A percentile compares a stretch with the other conserved stretches of the same genome.
Evolutionary conservation across 2,113 vertebrate species (phyloP).

Genomic region (Physeter macrocephalus): DNA sequence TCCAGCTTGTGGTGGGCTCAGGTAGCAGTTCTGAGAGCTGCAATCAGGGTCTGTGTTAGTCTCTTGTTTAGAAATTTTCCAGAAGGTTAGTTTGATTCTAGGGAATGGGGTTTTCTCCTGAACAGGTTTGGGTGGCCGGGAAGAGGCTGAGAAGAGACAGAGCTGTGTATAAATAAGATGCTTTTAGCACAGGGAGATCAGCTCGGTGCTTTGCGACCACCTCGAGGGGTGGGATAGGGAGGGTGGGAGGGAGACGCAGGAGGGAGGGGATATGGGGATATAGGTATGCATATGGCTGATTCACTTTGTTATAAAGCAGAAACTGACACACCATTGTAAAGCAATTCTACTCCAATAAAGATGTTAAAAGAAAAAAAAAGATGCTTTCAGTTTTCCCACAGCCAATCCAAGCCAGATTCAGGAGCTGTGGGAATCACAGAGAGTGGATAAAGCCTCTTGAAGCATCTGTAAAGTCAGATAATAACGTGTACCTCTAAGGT

Average conservation of each 20-base stretch:
- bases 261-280: too few species aligned
- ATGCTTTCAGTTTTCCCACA: neutral
- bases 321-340: too few species aligned
- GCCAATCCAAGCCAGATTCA: neutral
- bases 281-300: too few species aligned
- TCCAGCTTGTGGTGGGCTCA: neutral
- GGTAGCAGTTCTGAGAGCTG: neutral
- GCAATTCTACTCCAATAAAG: too few species aligned
- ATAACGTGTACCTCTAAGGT: neutral
- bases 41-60: neutral
- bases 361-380: too few species aligned
- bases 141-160: neutral
- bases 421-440: too few species aligned
- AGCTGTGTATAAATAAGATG: neutral
- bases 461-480: too few species aligned
- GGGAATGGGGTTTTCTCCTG: neutral
- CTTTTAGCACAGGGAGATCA: neutral
- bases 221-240: too few species aligned
- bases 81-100: neutral
- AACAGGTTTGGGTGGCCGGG: neutral
- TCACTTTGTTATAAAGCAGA: too few species aligned
- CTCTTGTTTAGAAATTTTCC: neutral
- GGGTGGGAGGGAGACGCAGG: too few species aligned
- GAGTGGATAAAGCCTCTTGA: neutral
- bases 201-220: too few species aligned